phyloP scores from a whole-genome alignment of 2,888 invertebrate species.

The Rhaphigaster nebulosa region DNA sequence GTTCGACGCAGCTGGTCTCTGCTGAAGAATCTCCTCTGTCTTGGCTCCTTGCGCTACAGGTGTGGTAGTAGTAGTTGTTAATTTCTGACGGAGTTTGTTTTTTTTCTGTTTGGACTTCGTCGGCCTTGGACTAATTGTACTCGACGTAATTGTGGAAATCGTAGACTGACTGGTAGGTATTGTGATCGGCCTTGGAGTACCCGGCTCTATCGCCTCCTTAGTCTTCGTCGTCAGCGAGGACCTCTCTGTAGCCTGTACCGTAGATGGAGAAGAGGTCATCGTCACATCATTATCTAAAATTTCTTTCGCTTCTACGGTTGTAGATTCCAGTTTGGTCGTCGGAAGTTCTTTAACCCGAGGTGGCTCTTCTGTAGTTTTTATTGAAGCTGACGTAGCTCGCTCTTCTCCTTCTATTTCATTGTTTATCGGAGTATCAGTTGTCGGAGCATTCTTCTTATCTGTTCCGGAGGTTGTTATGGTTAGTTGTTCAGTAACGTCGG shows the following conservation, averaged over 20 bases:
- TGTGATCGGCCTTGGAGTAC: background rate
- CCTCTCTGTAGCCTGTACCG: background rate
- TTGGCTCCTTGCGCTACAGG: background rate
- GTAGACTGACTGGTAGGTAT: background rate
- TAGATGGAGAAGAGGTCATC: background rate
- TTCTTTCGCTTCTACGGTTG: background rate
- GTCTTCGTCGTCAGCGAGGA: background rate
- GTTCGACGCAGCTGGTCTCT: background rate
- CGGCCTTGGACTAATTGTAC: background rate
- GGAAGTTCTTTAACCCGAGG: background rate
- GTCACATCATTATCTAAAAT: background rate
- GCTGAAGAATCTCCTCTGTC: background rate
- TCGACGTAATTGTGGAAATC: background rate
- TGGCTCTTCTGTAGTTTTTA: background rate
- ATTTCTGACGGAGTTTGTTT: background rate
- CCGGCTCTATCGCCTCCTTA: background rate
- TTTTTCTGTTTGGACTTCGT: background rate
- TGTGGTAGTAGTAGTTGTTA: background rate
- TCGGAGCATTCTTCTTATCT: background rate
- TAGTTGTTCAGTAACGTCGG: background rate
- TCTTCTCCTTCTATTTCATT: constrained; percentile 14
- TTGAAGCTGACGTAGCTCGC: background rate
- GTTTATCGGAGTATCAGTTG: background rate
- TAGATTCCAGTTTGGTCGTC: background rate
- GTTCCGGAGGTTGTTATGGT: background rate